These are phyloP conservation scores for Trichonephila clavipes DNA, from an alignment of 1,140 invertebrate species.

Conservation along the genomic window DNA sequence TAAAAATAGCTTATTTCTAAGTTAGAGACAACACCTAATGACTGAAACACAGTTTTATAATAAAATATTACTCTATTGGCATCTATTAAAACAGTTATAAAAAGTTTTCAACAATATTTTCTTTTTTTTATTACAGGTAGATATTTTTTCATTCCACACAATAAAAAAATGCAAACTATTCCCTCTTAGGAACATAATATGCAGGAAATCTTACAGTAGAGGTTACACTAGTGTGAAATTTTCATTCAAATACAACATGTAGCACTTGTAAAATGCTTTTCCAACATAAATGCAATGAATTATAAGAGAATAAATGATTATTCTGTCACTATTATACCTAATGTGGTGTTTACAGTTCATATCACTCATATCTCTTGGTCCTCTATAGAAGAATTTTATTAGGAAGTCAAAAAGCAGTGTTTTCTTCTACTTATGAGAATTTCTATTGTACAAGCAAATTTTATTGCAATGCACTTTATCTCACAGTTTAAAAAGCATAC, in stretches of 20 bases:
- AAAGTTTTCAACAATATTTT: not conserved
- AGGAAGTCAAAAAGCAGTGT: slow-evolving; percentile 5
- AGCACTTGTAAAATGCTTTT: not conserved
- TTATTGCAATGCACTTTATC: not conserved
- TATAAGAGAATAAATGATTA: not conserved
- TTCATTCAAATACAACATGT: not conserved
- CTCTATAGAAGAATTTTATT: slow-evolving; percentile 30
- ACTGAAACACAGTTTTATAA: slow-evolving; percentile 33
- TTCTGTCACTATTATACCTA: not conserved
- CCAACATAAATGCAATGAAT: not conserved
- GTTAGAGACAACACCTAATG: slow-evolving; percentile 31
- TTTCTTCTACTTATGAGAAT: not conserved
- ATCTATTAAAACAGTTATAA: slow-evolving; percentile 36
- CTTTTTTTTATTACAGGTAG: not conserved
- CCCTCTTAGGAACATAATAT: slow-evolving; percentile 28
- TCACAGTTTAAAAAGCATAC: not conserved
- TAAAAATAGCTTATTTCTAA: slow-evolving; percentile 35
- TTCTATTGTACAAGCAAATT: not conserved
- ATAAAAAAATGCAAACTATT: slow-evolving; percentile 27
- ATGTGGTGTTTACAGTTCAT: slow-evolving; percentile 2
- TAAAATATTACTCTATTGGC: slow-evolving; percentile 36
- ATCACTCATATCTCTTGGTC: slow-evolving; percentile 40
- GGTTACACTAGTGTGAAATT: not conserved
- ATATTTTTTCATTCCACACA: not conserved
- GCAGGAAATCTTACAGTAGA: slow-evolving; percentile 11